A percentile compares a stretch with the other conserved stretches of the same genome.
These are phyloP conservation scores for Metridium senile DNA, from an alignment of 92 coral and sea anemone genomes.

Conservation along the genomic window DNA sequence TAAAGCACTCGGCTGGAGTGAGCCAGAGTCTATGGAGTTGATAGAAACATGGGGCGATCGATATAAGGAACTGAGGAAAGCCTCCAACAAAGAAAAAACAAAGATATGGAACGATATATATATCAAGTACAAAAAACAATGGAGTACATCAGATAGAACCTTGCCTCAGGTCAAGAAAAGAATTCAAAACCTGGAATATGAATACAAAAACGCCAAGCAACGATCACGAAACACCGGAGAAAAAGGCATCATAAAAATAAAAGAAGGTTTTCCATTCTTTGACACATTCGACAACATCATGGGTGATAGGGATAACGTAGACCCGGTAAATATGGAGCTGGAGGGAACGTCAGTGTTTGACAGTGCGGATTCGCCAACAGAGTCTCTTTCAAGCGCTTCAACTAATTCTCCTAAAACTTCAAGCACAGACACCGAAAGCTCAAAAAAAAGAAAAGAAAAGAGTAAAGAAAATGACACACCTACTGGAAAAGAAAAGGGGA, in stretches of 20 bases:
- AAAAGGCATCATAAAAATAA: slow-evolving; percentile 48
- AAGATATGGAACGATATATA: slow-evolving; percentile 56
- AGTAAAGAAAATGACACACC: slow-evolving; percentile 16
- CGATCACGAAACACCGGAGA: slow-evolving; percentile 43
- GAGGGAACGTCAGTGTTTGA: slow-evolving; percentile 22
- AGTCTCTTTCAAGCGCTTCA: too few species aligned
- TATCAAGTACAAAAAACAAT: slow-evolving; percentile 26
- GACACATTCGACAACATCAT: slow-evolving; percentile 37
- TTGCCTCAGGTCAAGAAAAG: slow-evolving; percentile 51
- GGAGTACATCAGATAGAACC: slow-evolving; percentile 26
- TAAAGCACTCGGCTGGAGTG: slow-evolving; percentile 35
- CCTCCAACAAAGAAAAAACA: slow-evolving; percentile 45
- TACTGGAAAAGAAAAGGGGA: not conserved
- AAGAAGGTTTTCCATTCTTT: slow-evolving; percentile 46
- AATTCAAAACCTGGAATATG: slow-evolving; percentile 48
- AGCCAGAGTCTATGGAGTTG: slow-evolving; percentile 40
- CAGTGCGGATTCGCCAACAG: not conserved
- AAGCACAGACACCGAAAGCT: slow-evolving; percentile 17
- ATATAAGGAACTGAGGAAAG: slow-evolving; percentile 30
- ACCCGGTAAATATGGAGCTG: slow-evolving; percentile 49
- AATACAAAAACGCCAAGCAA: slow-evolving; percentile 40
- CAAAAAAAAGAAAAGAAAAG: not conserved
- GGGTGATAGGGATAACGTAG: slow-evolving; percentile 53
- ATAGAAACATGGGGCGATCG: slow-evolving; percentile 47
- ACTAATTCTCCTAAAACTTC: too few species aligned